Evolutionary conservation across 64 coral and sea anemone genomes (phyloP), one percentile per base, ranked within the genome.

Genomic region (Catalaphyllia jardinei): DNA sequence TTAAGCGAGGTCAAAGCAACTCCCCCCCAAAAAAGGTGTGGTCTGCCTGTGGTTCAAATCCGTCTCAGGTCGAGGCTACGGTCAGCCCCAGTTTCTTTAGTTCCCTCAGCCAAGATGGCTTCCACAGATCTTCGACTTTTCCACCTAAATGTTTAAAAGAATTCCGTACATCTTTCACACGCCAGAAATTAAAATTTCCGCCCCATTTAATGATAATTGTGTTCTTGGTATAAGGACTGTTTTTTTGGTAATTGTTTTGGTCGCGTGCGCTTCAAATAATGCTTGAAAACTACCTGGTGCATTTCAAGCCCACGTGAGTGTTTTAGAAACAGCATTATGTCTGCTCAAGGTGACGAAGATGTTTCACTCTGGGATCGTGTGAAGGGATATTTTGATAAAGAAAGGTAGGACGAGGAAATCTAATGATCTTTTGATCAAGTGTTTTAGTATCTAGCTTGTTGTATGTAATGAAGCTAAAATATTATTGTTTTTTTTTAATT

Each of bases 51-150:
- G 54, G 54, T 57, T 16, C 11, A 57, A 57, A 14, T 57, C 1
- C 0, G 15, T 16, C 15, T 16, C 54, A 16, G 54, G 54, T 57
- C 54, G n/a, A 27, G 65, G 10, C 25, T 69, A 24, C 4, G 65
- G 0, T 69, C 22, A 25, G 65, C 22, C 6, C 25, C 65, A 69
- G 65, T 69, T 57, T 69, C 65, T 20, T 22, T 8, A 69, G 22
- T 25, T 0, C 25, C 18, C 35, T 52, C 62, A 63, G 35, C 13
- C 62, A 85, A 85, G 63, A 85, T 85, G 81, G 81, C 81, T 22
- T 71, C 38, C 18, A 2, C 20, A 69, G 24, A 10, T n/a, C 22
- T 24, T 7, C 22, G 25, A 69, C 7, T 69, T 25, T 20, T 67
- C 0, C 20, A 20, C 1, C 16, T 8, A 22, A 8, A 67, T 10